Evolutionary conservation across 2,797 vertebrate genomes (phyloP), one percentile per base, ranked within the genome.

Genomic region (Enteromius paludinosus): DNA sequence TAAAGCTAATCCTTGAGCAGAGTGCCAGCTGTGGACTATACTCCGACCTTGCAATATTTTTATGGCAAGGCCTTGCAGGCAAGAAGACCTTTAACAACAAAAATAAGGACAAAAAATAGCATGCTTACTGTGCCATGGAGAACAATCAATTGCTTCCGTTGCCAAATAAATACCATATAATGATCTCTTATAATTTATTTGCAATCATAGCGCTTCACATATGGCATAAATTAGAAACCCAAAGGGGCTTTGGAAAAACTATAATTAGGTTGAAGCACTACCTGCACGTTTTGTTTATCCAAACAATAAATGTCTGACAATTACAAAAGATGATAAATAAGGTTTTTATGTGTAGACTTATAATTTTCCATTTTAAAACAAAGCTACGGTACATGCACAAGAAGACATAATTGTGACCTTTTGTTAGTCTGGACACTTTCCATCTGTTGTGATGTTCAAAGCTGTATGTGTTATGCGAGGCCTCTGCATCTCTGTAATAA

Each of bases 1-100:
- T 69, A 54, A 45, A 76, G 35, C 71, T 83, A 76, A 86, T 84
- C 75, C 79, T 73, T 84, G 75, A 74, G 74, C 69, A 72, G 17
- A 59, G 56, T 45, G 56, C 65, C 73, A 52, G 66, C 35, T 65
- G 56, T 84, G 68, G 25, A 79, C 38, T 68, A n/a, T 23, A 28
- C 68, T 65, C 65, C 65, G 84, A 74, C 79, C 80, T 82, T 83
- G 80, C 62, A 43, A 73, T 72, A 78, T 81, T 66, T 76, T 74
- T 78, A 78, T 49, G 68, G 68, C 38, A 47, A 20, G 73, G 43
- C 74, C 79, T 68, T 73, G 65, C n/a, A 56, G 28, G 23, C 14
- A 47, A 49, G 35, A 71, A 68, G 17, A 65, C 14, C 25, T 56
- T 38, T 25, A 64, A 73, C 61, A 43, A 35, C 18, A 66, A 78